phyloP scores from a whole-genome alignment of 2,113 vertebrate genomes.

The Malurus melanocephalus region DNA sequence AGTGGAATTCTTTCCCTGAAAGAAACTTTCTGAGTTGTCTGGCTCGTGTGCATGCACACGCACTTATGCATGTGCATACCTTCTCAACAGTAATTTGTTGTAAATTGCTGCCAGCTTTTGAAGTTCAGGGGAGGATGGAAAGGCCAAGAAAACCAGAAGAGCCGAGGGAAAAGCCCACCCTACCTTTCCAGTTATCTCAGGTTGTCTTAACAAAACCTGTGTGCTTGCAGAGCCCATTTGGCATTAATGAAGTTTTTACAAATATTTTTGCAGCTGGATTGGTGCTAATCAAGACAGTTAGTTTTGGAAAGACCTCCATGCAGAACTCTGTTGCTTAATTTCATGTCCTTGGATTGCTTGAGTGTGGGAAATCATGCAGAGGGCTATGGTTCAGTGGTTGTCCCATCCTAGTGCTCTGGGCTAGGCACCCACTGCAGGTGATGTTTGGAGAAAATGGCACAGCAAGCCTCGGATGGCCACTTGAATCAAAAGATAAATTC shows the following conservation, averaged over 20 bases:
- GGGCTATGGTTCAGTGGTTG: not conserved
- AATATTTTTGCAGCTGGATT: conserved; percentile 50
- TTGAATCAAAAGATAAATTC: not conserved
- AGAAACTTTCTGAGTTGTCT: not conserved
- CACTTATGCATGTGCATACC: not conserved
- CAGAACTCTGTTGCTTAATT: not conserved
- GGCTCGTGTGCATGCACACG: not conserved
- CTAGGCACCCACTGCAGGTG: not conserved
- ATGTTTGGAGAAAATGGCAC: not conserved
- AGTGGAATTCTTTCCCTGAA: not conserved
- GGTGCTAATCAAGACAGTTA: not conserved
- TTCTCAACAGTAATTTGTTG: not conserved
- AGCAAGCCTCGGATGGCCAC: not conserved
- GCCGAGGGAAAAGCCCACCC: not conserved
- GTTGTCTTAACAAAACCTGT: not conserved
- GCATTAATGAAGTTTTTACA: conserved; percentile 3
- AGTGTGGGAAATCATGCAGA: not conserved
- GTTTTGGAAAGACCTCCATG: not conserved
- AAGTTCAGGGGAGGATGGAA: not conserved
- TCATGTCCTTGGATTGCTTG: not conserved
- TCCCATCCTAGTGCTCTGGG: not conserved
- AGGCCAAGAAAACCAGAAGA: not conserved
- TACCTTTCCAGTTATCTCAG: not conserved
- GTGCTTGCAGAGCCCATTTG: not conserved
- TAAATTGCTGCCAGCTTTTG: conserved; percentile 31